Percentiles rank a stretch among this genome's conserved stretches.
Conservation (phyloP, 2,797 vertebrate species). For the Anolis apletophallus region DNA sequence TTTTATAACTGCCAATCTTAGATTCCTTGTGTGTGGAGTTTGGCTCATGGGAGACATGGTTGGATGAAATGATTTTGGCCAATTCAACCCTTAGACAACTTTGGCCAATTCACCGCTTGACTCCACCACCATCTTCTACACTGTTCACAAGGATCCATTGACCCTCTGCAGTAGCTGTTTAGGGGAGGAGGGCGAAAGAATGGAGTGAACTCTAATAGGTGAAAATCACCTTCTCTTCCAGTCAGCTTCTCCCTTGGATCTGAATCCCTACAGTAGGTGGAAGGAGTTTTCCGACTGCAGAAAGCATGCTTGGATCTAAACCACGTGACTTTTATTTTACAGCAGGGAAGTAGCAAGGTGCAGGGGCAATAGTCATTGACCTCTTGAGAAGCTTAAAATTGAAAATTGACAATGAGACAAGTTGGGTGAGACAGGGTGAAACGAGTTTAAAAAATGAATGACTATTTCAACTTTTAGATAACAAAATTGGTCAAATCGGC, state of each 20-base stretch:
- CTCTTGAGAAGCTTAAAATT: neutral
- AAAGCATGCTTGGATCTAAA: neutral
- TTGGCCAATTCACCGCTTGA: neutral
- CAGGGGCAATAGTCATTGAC: neutral
- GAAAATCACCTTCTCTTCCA: too few relatives aligned
- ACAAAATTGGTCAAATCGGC: neutral
- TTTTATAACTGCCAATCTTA: neutral
- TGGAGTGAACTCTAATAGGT: too few relatives aligned
- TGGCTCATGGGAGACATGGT: neutral
- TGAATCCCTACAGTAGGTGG: neutral
- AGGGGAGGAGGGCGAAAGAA: too few relatives aligned
- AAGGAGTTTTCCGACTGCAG: neutral
- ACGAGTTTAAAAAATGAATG: neutral
- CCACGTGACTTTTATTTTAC: neutral
- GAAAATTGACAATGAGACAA: neutral
- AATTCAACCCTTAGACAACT: too few relatives aligned
- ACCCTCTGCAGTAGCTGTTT: neutral
- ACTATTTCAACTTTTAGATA: neutral
- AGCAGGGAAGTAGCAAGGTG: neutral
- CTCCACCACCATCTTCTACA: neutral
- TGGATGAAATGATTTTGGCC: neutral
- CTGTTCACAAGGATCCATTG: neutral
- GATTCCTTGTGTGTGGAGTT: neutral
- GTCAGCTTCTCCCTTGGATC: neutral
- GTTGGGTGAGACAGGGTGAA: neutral